Evolutionary conservation across 2,113 vertebrate species (phyloP).

Genomic region (Cephalophus harveyi): DNA sequence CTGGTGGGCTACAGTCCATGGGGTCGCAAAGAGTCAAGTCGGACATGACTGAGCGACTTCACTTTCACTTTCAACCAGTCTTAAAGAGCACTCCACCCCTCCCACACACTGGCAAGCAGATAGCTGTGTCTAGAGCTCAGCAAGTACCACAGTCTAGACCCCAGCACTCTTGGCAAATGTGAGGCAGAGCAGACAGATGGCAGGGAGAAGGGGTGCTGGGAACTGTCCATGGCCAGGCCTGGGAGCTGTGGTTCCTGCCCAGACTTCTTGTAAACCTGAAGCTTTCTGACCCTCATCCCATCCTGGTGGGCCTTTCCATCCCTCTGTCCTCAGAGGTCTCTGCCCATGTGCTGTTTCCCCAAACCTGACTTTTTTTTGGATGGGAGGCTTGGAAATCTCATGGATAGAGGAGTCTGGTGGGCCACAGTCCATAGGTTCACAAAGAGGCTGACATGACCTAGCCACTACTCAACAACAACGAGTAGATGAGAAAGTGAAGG

Average conservation of each 20-base stretch:
- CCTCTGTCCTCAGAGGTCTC: background rate
- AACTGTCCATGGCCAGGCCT: background rate
- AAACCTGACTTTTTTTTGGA: background rate
- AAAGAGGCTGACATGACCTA: background rate
- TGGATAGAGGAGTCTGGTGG: background rate
- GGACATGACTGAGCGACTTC: too few species aligned
- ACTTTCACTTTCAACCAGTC: too few species aligned
- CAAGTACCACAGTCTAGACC: background rate
- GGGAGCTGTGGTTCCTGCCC: background rate
- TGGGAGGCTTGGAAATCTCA: background rate
- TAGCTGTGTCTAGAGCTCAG: too few species aligned
- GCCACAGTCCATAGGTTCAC: background rate
- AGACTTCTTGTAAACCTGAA: accelerated
- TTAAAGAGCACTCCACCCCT: background rate
- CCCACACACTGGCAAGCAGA: background rate
- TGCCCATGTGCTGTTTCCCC: background rate
- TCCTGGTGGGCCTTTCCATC: background rate
- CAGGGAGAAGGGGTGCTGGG: background rate
- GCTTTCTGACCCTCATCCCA: background rate
- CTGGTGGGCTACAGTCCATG: too few species aligned
- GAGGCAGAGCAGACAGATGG: background rate
- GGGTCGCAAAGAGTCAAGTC: too few species aligned
- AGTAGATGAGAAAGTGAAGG: background rate
- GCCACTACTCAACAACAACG: background rate
- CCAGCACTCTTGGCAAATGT: background rate